Percentiles rank a stretch among this genome's conserved stretches.
Conservation (phyloP, 2,113 vertebrate genomes). For the Dipodomys merriami region DNA sequence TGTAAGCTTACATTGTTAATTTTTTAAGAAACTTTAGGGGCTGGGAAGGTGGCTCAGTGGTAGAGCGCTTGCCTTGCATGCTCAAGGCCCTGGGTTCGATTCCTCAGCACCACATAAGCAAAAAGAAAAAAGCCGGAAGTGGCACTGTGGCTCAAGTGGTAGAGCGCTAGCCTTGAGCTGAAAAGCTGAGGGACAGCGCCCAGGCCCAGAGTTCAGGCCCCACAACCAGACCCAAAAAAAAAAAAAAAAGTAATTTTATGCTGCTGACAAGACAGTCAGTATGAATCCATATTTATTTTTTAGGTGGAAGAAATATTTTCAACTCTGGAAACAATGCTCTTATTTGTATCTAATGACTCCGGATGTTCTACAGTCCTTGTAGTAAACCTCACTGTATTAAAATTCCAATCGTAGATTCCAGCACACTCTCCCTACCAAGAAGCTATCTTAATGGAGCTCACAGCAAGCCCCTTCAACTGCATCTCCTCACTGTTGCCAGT, state of each 20-base stretch:
- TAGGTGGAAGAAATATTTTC: neutral
- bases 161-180: too few species aligned
- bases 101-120: too few species aligned
- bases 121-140: too few species aligned
- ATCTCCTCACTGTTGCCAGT: slow-evolving; percentile 41
- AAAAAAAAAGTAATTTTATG: too few species aligned
- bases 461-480: neutral
- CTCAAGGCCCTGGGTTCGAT: too few species aligned
- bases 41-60: too few species aligned
- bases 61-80: too few species aligned
- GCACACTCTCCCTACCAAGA: neutral
- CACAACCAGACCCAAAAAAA: too few species aligned
- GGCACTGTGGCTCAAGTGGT: too few species aligned
- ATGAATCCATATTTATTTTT: slow-evolving; percentile 5
- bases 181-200: too few species aligned
- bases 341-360: neutral
- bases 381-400: slow-evolving; percentile 6
- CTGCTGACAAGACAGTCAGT: neutral
- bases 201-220: too few species aligned
- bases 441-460: neutral
- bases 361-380: neutral
- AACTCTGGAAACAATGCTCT: neutral
- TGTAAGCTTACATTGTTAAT: neutral
- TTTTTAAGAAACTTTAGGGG: neutral
- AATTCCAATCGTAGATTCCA: neutral